Conservation (phyloP, 2,797 vertebrate genomes). For the Mus minutoides region DNA sequence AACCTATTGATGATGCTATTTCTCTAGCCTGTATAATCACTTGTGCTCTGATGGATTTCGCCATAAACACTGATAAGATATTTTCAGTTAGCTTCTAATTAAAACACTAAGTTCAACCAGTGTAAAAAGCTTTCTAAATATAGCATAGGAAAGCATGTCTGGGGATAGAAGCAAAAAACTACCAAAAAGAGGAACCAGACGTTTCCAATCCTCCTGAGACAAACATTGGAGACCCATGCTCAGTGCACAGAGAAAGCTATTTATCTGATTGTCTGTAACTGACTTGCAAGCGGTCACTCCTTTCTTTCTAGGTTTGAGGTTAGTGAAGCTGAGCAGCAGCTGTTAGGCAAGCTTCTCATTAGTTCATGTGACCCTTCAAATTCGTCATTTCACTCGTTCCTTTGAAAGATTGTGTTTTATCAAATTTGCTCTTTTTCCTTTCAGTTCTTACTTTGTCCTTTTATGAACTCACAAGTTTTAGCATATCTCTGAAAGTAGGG, state of each 20-base stretch:
- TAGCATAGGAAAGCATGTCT: neutral
- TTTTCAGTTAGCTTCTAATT: slow-evolving; percentile 39
- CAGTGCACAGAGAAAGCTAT: neutral
- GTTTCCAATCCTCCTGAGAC: neutral
- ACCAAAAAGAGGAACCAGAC: neutral
- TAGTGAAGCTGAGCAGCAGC: neutral
- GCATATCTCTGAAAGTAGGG: neutral
- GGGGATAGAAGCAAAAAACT: neutral
- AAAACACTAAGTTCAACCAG: slow-evolving; percentile 27
- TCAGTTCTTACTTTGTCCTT: slow-evolving; percentile 53
- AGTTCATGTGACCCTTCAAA: slow-evolving; percentile 46
- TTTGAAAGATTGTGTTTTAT: slow-evolving; percentile 52
- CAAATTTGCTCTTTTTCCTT: slow-evolving; percentile 19
- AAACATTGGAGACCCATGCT: neutral
- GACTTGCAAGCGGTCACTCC: neutral
- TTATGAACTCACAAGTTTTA: slow-evolving; percentile 40
- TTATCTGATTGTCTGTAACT: neutral
- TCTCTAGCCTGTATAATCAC: neutral
- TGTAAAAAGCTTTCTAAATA: slow-evolving; percentile 33
- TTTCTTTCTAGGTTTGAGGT: slow-evolving; percentile 47
- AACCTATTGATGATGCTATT: neutral
- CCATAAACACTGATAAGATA: neutral
- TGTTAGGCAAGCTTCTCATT: neutral
- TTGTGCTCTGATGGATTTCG: slow-evolving; percentile 1
- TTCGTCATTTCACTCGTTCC: neutral